phyloP scores from a whole-genome alignment of 2,113 vertebrate genomes.

The Daphoenositta chrysoptera region DNA sequence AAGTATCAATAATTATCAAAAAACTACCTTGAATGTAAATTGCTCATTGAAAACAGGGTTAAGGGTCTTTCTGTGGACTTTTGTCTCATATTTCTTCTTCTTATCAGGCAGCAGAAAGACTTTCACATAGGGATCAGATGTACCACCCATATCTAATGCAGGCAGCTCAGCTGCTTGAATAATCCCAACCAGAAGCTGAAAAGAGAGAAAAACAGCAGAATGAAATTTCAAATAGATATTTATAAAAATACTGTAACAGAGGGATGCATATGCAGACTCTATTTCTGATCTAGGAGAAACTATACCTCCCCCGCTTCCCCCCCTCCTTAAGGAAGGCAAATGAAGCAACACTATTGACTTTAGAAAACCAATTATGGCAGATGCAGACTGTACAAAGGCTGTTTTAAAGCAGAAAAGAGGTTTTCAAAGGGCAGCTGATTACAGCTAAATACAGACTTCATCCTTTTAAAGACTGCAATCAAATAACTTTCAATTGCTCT shows the following conservation, averaged over 20 bases:
- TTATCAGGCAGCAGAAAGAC: conserved; percentile 83
- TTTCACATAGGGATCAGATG: conserved; percentile 83
- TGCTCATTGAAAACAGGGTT: conserved; percentile 85
- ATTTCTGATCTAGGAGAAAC: conserved; percentile 10
- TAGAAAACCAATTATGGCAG: conserved; percentile 68
- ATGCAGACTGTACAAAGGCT: conserved; percentile 60
- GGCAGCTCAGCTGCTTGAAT: conserved; percentile 83
- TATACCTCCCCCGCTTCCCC: not conserved
- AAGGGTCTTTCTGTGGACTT: conserved; percentile 84
- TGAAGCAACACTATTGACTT: conserved; percentile 44
- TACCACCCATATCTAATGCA: conserved; percentile 84
- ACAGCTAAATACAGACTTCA: conserved; percentile 72
- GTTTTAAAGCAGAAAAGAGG: conserved; percentile 66
- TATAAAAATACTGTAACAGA: not conserved
- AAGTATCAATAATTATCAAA: not conserved
- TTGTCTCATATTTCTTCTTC: conserved; percentile 86
- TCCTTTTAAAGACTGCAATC: conserved; percentile 69
- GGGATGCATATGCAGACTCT: not conserved
- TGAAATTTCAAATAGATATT: not conserved
- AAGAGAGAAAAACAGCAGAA: conserved; percentile 12
- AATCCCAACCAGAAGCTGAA: conserved; percentile 83
- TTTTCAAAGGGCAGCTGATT: conserved; percentile 78
- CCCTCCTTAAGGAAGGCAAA: conserved; percentile 36
- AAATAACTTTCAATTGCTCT: conserved; percentile 70
- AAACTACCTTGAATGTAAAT: conserved; percentile 84